phyloP scores from a whole-genome alignment of 2,113 vertebrate species.

The Lycaon pictus region DNA sequence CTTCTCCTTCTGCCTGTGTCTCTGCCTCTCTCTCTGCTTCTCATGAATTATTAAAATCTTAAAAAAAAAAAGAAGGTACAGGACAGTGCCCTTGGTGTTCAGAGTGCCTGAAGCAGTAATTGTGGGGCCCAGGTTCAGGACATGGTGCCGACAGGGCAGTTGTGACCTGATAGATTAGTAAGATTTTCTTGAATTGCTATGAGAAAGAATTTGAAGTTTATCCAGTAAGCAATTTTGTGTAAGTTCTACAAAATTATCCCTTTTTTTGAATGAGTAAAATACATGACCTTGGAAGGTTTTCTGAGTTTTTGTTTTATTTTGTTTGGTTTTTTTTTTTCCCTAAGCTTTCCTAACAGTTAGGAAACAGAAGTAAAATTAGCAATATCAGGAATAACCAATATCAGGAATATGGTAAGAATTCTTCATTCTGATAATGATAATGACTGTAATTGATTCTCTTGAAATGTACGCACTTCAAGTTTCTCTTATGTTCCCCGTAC shows the following conservation, averaged over 20 bases:
- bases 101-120: not conserved
- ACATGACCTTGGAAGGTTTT: not conserved
- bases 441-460: not conserved
- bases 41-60: no score
- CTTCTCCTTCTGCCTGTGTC: no score
- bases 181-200: not conserved
- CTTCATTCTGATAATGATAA: slow-evolving; percentile 16
- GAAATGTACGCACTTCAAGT: not conserved
- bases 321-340: not conserved
- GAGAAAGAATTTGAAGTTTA: slow-evolving; percentile 7
- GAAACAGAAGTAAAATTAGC: slow-evolving; percentile 12
- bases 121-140: not conserved
- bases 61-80: not conserved
- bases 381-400: not conserved
- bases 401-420: not conserved
- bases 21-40: no score
- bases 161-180: not conserved
- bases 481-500: not conserved
- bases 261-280: not conserved
- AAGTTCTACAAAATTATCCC: not conserved
- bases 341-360: not conserved
- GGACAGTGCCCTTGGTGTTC: not conserved
- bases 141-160: not conserved
- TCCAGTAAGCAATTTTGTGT: not conserved
- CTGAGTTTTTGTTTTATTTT: not conserved